Evolutionary conservation across 2,113 vertebrate genomes (phyloP), one percentile per base, ranked within the genome.

Genomic region (Okapia johnstoni): DNA sequence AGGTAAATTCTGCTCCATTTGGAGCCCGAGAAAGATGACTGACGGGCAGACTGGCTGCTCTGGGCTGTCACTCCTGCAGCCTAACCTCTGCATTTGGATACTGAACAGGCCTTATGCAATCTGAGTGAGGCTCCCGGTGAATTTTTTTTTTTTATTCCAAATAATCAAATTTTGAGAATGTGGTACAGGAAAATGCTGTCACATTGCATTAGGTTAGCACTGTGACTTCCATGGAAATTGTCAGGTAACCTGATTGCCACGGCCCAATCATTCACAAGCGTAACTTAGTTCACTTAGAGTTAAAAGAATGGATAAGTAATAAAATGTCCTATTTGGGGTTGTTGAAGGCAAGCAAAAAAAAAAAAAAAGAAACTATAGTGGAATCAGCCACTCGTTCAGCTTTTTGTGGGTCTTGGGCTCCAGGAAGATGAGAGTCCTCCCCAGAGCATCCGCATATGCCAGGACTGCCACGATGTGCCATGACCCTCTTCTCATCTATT

Each of bases 221-320:
- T 60, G 90, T 90, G 94, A 94, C 89, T 73, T 88, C 26, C 48
- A 15, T 30, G 93, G 93, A 94, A 98, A 98, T 97, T 98, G 86
- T 88, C 93, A 97, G 88, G 46, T 96, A 97, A 98, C 97, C 97
- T 93, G 94, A 89, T 98, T 97, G 85, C 96, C n/a, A 60, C 33
- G 73, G 88, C 26, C 96, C 46, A 46, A 70, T 94, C 91, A 79
- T 97, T 63, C 40, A 0, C 85, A 92, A 96, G 97, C 97, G 93
- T 97, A 70, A 93, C 97, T 98, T 98, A 57, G n/a, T 96, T 98
- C 96, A 21, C 40, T 93, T 94, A 94, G 95, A 98, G 95, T 87
- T 97, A 97, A 90, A 88, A 87, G 79, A 85, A 88, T 60, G 52
- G 66, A 63, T 43, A 36, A 12, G 25, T 81, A 93, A 93, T 89